Conservation (phyloP, 2,888 invertebrate genomes). For the Nineta flava region DNA sequence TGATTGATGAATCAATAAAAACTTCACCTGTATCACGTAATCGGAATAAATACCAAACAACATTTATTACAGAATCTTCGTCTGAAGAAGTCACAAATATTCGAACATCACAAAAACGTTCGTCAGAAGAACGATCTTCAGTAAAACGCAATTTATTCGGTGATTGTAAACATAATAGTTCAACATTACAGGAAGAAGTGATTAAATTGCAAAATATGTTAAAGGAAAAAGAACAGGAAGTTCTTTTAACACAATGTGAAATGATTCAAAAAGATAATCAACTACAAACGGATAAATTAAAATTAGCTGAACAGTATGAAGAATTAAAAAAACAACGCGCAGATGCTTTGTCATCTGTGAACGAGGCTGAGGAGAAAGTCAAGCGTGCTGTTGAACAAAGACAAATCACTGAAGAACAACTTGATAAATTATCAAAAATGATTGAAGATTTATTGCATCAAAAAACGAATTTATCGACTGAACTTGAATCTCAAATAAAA, state of each 20-base stretch:
- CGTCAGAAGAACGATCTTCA: slow-evolving; percentile 8
- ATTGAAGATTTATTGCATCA: slow-evolving; percentile 1
- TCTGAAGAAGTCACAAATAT: background rate
- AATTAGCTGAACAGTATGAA: slow-evolving; percentile 10
- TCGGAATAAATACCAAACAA: slow-evolving; percentile 7
- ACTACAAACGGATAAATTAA: slow-evolving; percentile 15
- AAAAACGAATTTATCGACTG: background rate
- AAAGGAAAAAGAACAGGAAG: slow-evolving; percentile 28
- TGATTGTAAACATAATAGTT: slow-evolving; percentile 17
- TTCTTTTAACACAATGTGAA: slow-evolving; percentile 15
- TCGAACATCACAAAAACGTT: slow-evolving; percentile 15
- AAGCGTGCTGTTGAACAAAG: slow-evolving; percentile 13
- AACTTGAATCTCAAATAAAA: background rate
- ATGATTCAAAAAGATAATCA: slow-evolving; percentile 16
- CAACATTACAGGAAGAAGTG: slow-evolving; percentile 27
- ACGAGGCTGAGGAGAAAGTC: slow-evolving; percentile 10
- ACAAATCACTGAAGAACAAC: slow-evolving; percentile 8
- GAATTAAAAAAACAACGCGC: slow-evolving; percentile 13
- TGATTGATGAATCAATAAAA: slow-evolving; percentile 33
- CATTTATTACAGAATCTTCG: background rate
- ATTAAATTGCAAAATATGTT: slow-evolving; percentile 26
- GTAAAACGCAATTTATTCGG: slow-evolving; percentile 8
- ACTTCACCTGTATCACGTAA: slow-evolving; percentile 22
- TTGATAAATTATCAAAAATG: slow-evolving; percentile 4
- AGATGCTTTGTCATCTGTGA: slow-evolving; percentile 15